phyloP scores from a whole-genome alignment of 2,888 invertebrate species.

The Lepeophtheirus nordmannii region DNA sequence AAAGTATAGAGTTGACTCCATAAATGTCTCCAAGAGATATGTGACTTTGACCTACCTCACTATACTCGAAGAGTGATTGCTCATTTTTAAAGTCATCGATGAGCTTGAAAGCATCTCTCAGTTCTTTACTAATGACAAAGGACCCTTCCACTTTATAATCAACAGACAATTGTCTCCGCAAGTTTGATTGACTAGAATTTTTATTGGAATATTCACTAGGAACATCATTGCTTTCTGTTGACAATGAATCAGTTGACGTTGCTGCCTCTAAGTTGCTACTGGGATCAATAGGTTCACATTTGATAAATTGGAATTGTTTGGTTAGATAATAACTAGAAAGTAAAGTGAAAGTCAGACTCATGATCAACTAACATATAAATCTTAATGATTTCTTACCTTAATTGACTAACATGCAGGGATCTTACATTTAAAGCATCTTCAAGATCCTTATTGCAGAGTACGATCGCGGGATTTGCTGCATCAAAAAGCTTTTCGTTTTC shows the following conservation, averaged over 20 bases:
- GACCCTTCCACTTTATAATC: neutral
- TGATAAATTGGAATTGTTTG: neutral
- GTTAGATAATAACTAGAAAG: neutral
- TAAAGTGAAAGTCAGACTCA: neutral
- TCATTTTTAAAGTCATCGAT: neutral
- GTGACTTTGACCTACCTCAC: neutral
- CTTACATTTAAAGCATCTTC: conserved; percentile 18
- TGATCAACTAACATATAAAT: neutral
- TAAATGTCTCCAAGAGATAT: neutral
- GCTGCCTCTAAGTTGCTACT: too few relatives aligned
- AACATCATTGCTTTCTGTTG: neutral
- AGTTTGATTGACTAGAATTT: neutral
- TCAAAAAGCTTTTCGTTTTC: conserved; percentile 15
- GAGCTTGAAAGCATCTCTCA: neutral
- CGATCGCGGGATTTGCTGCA: conserved; percentile 11
- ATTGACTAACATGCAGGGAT: conserved; percentile 10
- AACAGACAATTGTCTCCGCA: neutral
- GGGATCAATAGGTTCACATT: neutral
- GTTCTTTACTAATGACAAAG: neutral
- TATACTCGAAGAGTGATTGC: neutral
- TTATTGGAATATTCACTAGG: neutral
- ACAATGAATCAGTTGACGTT: too few relatives aligned
- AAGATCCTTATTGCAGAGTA: conserved; percentile 7
- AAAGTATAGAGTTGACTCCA: neutral
- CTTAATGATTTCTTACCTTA: neutral